Conservation (phyloP, 2,113 vertebrate genomes). For the Melanostigma gelatinosum region DNA sequence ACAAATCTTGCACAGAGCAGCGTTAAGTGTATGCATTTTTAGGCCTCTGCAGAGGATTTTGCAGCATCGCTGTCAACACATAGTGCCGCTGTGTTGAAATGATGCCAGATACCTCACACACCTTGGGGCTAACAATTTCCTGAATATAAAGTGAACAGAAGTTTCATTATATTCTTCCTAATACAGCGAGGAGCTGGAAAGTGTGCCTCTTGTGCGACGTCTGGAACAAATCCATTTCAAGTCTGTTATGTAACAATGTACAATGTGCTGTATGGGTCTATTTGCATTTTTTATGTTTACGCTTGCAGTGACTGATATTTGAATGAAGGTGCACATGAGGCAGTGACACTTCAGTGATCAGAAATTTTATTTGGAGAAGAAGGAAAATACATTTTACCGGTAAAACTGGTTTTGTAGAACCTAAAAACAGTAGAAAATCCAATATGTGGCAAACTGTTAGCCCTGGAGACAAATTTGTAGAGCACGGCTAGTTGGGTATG, state of each 20-base stretch:
- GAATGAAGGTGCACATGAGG: constrained; percentile 17
- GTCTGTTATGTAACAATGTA: constrained; percentile 8
- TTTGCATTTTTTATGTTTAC: constrained; percentile 11
- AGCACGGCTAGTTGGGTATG: constrained; percentile 54
- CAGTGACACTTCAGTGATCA: constrained; percentile 29
- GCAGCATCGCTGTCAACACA: constrained; percentile 44
- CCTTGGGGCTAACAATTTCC: constrained; percentile 18
- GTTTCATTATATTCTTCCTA: constrained; percentile 34
- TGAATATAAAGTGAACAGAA: constrained; percentile 22
- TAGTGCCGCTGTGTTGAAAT: constrained; percentile 33
- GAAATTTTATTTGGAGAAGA: constrained; percentile 23
- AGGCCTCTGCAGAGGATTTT: constrained; percentile 38
- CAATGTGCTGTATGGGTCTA: background rate
- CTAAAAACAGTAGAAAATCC: constrained; percentile 59
- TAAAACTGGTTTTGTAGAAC: constrained; percentile 46
- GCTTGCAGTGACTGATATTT: background rate
- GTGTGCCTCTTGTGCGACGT: constrained; percentile 22
- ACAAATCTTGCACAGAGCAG: constrained; percentile 13
- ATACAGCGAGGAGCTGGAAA: constrained; percentile 11
- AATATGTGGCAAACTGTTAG: constrained; percentile 60
- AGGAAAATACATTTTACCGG: constrained; percentile 1
- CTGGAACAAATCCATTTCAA: constrained; percentile 35
- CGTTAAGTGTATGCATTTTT: constrained; percentile 28
- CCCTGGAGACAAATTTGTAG: constrained; percentile 58
- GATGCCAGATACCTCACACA: constrained; percentile 39